Conservation (phyloP, 2,797 vertebrate species). For the Onychomys torridus region DNA sequence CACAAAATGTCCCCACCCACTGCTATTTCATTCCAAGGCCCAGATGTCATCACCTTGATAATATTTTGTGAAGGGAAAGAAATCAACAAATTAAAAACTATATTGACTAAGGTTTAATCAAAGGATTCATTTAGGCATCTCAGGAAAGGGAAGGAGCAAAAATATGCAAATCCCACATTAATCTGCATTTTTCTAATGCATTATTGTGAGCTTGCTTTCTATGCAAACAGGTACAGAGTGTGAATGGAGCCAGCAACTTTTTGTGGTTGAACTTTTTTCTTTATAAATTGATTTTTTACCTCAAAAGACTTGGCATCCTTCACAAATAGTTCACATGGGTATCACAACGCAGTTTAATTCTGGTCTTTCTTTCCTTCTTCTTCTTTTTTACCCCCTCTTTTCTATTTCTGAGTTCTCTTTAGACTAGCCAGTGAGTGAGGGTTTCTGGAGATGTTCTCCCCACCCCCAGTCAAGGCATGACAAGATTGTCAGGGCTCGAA, state of each 20-base stretch:
- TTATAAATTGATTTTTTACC: slow-evolving; percentile 39
- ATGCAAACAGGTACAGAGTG: not conserved
- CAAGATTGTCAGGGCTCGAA: slow-evolving; percentile 73
- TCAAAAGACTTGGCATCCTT: slow-evolving; percentile 62
- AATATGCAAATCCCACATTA: not conserved
- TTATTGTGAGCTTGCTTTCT: not conserved
- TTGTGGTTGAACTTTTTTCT: not conserved
- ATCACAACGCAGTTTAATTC: slow-evolving; percentile 72
- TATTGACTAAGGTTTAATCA: slow-evolving; percentile 45
- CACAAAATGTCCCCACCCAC: not conserved
- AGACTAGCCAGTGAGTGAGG: slow-evolving; percentile 67
- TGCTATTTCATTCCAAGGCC: not conserved
- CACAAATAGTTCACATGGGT: not conserved
- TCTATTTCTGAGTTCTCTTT: slow-evolving; percentile 80
- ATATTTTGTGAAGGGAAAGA: not conserved
- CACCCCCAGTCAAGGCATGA: slow-evolving; percentile 57
- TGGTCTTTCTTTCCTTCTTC: slow-evolving; percentile 68
- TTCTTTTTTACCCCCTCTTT: not conserved
- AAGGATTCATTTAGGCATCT: slow-evolving; percentile 11
- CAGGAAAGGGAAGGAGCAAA: not conserved
- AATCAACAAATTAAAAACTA: slow-evolving; percentile 17
- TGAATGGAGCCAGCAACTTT: not conserved
- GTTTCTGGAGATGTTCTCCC: slow-evolving; percentile 70
- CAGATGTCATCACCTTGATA: not conserved
- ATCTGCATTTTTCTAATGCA: not conserved